Conservation (phyloP, 1,140 invertebrate genomes). For the Lethrus apterus region DNA sequence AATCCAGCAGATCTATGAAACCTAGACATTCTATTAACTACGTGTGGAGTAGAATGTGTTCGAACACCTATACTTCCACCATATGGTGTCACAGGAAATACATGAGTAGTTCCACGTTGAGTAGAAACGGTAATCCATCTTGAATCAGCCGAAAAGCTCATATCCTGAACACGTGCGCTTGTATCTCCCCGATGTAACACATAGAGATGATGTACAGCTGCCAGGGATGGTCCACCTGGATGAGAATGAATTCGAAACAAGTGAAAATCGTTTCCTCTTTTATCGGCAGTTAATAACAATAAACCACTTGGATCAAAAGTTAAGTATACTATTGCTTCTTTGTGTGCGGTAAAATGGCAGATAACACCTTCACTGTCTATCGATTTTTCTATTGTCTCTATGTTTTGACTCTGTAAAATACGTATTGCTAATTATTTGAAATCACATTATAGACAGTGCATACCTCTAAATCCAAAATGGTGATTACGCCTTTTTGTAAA, state of each 20-base stretch:
- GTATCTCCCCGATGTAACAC: conserved; percentile 85
- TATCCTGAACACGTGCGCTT: conserved; percentile 77
- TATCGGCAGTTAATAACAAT: conserved; percentile 86
- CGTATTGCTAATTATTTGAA: background rate
- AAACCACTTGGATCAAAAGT: conserved; percentile 89
- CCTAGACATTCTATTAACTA: conserved; percentile 89
- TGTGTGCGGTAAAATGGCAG: conserved; percentile 92
- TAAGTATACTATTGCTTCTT: conserved; percentile 82
- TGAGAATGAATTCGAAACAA: conserved; percentile 92
- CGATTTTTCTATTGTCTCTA: conserved; percentile 39
- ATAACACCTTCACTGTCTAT: conserved; percentile 60
- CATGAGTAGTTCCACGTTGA: conserved; percentile 91
- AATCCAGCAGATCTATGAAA: conserved; percentile 94
- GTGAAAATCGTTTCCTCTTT: conserved; percentile 92
- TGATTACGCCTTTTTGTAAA: conserved; percentile 76
- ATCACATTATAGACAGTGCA: conserved; percentile 3
- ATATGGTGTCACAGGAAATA: conserved; percentile 96
- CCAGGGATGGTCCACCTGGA: conserved; percentile 76
- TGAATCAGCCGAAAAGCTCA: conserved; percentile 83
- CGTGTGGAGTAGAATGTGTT: conserved; percentile 86
- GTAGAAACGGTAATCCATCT: conserved; percentile 94
- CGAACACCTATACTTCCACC: conserved; percentile 84
- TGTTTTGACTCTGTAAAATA: conserved; percentile 15
- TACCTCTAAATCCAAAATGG: conserved; percentile 79
- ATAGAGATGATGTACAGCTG: conserved; percentile 94